Evolutionary conservation across 2,888 invertebrate genomes (phyloP), one percentile per base, ranked within the genome.

Genomic region (Aplocera efformata): DNA sequence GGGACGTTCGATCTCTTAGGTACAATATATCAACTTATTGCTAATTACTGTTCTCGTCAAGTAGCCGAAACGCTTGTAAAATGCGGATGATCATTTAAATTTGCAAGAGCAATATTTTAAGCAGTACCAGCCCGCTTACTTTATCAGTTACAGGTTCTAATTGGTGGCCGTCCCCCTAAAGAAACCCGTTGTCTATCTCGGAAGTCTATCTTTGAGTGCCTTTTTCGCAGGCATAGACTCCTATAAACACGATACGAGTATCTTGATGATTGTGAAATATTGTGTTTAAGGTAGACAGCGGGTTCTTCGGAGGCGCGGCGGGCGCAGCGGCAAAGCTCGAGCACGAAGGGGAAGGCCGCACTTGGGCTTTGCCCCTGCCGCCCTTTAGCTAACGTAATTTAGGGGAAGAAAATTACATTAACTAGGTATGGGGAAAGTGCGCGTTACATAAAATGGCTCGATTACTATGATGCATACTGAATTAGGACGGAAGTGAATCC

Each of bases 371-470:
- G 56, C 58, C 45, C 42, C 58, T 43, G 48, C 56, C 44, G 35
- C 48, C 44, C 46, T 48, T 67, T 56, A 60, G 77, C 72, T 75
- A 77, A 79, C 80, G 83, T 79, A 79, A 81, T 71, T 63, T 67
- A 69, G 82, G 85, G 84, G 78, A 81, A 83, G 79, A 72, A 63
- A 72, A 81, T 79, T 81, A 81, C 85, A 83, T 79, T 76, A 79
- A 74, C 79, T 77, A 72, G 71, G 67, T 67, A 71, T 69, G 67
- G 68, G 77, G 74, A 68, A 72, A 80, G 79, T 81, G 85, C 84
- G 83, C 83, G 83, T 86, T 86, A 86, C 86, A 79, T 86, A 86
- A 88, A 88, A 88, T 88, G 86, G 86, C 86, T 88, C 86, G 86
- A 86, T 83, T 85, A 81, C 78, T 83, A 86, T 83, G 79, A 85